Percentiles rank a stretch among this genome's conserved stretches.
These are phyloP conservation scores for Catostylus mosaicus DNA, from an alignment of 30 jellyfish, hydroid and myxozoan genomes.

Conservation along the genomic window DNA sequence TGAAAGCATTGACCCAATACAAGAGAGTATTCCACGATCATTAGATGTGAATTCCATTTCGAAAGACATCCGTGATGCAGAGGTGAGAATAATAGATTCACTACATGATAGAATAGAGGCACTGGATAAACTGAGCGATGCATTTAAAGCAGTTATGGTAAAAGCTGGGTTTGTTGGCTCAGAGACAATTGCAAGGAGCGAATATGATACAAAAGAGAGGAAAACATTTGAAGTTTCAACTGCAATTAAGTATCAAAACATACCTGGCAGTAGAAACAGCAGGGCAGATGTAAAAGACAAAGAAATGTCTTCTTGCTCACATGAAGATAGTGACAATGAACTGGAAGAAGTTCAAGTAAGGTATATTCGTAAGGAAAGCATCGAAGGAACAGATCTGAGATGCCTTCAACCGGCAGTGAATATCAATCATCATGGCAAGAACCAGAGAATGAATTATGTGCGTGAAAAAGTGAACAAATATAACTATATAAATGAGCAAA, in stretches of 20 bases:
- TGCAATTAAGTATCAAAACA: no score
- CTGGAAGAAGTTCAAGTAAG: slow-evolving; percentile 45
- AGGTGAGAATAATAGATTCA: slow-evolving; percentile 55
- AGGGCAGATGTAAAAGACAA: background rate
- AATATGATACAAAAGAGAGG: background rate
- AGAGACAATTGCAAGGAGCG: background rate
- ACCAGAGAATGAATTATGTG: background rate
- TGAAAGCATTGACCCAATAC: slow-evolving; percentile 7
- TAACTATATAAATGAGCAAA: background rate
- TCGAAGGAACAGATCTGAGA: slow-evolving; percentile 34
- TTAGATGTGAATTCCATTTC: slow-evolving; percentile 11
- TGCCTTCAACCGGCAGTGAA: background rate
- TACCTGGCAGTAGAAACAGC: no score
- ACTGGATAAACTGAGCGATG: slow-evolving; percentile 57
- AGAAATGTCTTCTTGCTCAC: background rate
- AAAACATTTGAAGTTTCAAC: no score
- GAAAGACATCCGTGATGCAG: slow-evolving; percentile 43
- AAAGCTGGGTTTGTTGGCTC: slow-evolving; percentile 46
- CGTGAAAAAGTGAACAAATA: background rate
- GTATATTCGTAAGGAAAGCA: slow-evolving; percentile 30
- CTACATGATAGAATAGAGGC: slow-evolving; percentile 56
- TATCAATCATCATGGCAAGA: no score
- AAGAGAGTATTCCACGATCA: slow-evolving; percentile 1
- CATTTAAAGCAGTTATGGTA: slow-evolving; percentile 38
- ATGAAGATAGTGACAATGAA: slow-evolving; percentile 33